Evolutionary conservation across 1,140 invertebrate species (phyloP), one percentile per base, ranked within the genome.

Genomic region (Cyphomyrmex costatus): DNA sequence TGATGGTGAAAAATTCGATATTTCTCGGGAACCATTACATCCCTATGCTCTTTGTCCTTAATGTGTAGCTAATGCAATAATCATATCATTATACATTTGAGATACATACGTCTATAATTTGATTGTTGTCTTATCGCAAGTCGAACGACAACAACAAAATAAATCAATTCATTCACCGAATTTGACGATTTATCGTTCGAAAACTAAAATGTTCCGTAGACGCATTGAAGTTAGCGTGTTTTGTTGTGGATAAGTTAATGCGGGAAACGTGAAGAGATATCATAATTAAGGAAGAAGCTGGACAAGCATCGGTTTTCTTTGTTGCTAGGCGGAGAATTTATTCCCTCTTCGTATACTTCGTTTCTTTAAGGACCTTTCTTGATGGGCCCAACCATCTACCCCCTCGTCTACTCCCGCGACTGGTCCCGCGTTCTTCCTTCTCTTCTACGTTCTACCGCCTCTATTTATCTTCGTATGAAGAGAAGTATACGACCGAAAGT

Each of bases 391-490:
- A 7, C 36, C 77, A 80, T 58, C 30, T 58, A 74, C 46, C 16
- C 10, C 33, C 33, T 33, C 68, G n/a, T 30, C 24, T 42, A 46
- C 36, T 30, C 79, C 79, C 51, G 68, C 68, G 7, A 56, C 65
- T 36, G 27, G 30, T 46, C 53, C 33, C 33, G 12, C 27, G 42
- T 27, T 33, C 42, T 24, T 73, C 7, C 46, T 79, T 3, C 36
- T 42, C 60, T 49, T 46, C 30, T 36, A 70, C 63, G 3, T 33
- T 58, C 68, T 56, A 58, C 56, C 53, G 42, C 68, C 21, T 61
- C 79, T 83, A 83, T 83, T 83, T 83, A 83, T 83, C 79, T 83
- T 83, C 30, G 79, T 58, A 80, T 83, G 68, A 83, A 83, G 79
- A 33, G 79, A 74, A 83, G 68, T 73, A 82, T 71, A 82, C 79